phyloP scores from a whole-genome alignment of 1,140 invertebrate genomes.

The Drosophila ironensis region DNA sequence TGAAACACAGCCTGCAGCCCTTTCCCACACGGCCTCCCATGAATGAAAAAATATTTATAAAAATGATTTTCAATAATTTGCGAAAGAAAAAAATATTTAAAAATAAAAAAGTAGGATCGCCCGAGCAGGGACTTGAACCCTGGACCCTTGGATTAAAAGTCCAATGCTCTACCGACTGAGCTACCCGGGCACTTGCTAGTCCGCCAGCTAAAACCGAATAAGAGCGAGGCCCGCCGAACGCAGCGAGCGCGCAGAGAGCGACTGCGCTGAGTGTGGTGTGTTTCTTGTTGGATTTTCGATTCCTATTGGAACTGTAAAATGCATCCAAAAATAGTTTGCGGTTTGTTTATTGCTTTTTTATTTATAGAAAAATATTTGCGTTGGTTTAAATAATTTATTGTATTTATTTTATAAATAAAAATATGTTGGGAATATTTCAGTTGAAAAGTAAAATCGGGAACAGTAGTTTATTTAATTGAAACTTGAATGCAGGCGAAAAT shows the following conservation, averaged over 20 bases:
- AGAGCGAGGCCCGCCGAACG: background rate
- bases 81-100: conserved; percentile 3
- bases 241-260: background rate
- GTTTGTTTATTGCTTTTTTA: too few species aligned
- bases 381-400: background rate
- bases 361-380: too few species aligned
- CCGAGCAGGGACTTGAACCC: conserved; percentile 91
- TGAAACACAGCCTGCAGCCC: conserved; percentile 49
- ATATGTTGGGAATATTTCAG: too few species aligned
- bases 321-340: too few species aligned
- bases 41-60: conserved; percentile 31
- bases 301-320: too few species aligned
- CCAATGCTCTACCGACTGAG: conserved; percentile 95
- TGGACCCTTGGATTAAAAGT: conserved; percentile 91
- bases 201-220: conserved; percentile 8
- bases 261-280: background rate
- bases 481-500: too few species aligned
- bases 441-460: too few species aligned
- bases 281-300: too few species aligned
- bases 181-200: conserved; percentile 86
- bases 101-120: conserved; percentile 80
- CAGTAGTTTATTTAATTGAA: too few species aligned
- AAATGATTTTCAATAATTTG: conserved; percentile 4
- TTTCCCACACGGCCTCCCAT: conserved; percentile 49
- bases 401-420: too few species aligned